Evolutionary conservation across 1,140 invertebrate genomes (phyloP).

Genomic region (Drosophila nasuta): DNA sequence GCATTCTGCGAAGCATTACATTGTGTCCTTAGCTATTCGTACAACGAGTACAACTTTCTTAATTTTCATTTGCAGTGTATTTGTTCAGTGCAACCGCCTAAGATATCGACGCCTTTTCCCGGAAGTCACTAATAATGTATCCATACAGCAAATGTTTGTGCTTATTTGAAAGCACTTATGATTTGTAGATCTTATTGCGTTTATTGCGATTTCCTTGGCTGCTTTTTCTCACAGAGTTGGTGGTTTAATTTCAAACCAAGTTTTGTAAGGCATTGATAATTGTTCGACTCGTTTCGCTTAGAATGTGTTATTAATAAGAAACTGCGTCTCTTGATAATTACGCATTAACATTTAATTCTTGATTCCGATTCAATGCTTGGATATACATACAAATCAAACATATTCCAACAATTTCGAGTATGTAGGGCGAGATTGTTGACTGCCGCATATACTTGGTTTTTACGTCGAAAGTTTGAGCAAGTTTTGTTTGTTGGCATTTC

Average conservation of each 20-base stretch:
- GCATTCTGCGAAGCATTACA: conserved; percentile 1
- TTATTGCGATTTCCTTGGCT: conserved; percentile 19
- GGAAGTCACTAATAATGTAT: conserved; percentile 75
- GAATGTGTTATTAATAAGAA: conserved; percentile 70
- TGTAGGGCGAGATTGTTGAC: conserved; percentile 70
- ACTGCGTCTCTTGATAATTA: conserved; percentile 62
- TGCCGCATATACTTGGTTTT: conserved; percentile 68
- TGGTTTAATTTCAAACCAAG: conserved; percentile 53
- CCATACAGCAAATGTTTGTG: conserved; percentile 60
- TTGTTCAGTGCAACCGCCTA: conserved; percentile 45
- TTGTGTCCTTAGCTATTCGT: not conserved
- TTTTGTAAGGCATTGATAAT: no score
- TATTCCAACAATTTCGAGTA: conserved; percentile 5
- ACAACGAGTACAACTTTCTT: conserved; percentile 68
- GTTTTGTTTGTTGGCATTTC: conserved; percentile 67
- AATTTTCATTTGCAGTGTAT: conserved; percentile 70
- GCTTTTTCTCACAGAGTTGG: conserved; percentile 45
- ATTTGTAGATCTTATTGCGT: conserved; percentile 54
- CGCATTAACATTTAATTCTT: conserved; percentile 71
- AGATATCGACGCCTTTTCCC: conserved; percentile 60
- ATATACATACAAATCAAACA: conserved; percentile 10
- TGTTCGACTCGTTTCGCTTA: conserved; percentile 66
- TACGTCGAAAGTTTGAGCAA: conserved; percentile 57
- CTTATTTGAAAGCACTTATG: conserved; percentile 39
- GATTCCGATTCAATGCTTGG: conserved; percentile 25